phyloP scores from a whole-genome alignment of 1,140 invertebrate genomes.

The Maniola jurtina region DNA sequence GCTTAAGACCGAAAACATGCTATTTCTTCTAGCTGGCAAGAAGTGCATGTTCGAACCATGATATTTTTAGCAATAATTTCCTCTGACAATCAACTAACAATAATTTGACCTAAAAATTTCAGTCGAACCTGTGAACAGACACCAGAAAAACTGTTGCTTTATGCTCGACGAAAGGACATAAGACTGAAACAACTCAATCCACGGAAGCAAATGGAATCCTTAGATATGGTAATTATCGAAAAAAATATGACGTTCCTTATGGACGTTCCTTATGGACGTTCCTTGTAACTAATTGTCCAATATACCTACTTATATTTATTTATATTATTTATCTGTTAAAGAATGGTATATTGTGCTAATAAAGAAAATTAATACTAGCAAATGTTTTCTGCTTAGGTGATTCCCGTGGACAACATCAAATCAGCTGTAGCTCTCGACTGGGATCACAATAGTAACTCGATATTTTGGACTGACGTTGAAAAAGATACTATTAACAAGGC shows the following conservation, averaged over 20 bases:
- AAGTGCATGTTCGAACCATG: too few relatives aligned
- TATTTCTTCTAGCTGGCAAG: too few relatives aligned
- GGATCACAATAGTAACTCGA: conserved; percentile 88
- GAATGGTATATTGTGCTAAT: too few relatives aligned
- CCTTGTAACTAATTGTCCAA: too few relatives aligned
- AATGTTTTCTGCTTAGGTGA: conserved; percentile 73
- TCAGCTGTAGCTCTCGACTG: conserved; percentile 91
- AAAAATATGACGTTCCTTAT: background rate
- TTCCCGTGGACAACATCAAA: conserved; percentile 89
- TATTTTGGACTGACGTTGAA: conserved; percentile 94
- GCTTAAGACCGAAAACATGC: too few relatives aligned
- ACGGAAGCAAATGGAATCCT: conserved; percentile 82
- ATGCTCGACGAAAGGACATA: conserved; percentile 90
- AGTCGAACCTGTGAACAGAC: conserved; percentile 85
- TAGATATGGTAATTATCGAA: conserved; percentile 78
- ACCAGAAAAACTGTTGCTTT: conserved; percentile 88
- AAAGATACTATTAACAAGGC: conserved; percentile 89
- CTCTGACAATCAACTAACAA: background rate
- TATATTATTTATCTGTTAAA: too few relatives aligned
- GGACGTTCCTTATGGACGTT: too few relatives aligned
- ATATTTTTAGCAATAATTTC: too few relatives aligned
- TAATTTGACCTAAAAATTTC: conserved; percentile 23
- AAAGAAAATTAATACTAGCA: background rate
- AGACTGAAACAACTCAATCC: conserved; percentile 84
- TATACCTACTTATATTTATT: too few relatives aligned